Base-by-base conservation (phyloP, 2,888 invertebrate genomes). In the Heteromurus nitidus region DNA sequence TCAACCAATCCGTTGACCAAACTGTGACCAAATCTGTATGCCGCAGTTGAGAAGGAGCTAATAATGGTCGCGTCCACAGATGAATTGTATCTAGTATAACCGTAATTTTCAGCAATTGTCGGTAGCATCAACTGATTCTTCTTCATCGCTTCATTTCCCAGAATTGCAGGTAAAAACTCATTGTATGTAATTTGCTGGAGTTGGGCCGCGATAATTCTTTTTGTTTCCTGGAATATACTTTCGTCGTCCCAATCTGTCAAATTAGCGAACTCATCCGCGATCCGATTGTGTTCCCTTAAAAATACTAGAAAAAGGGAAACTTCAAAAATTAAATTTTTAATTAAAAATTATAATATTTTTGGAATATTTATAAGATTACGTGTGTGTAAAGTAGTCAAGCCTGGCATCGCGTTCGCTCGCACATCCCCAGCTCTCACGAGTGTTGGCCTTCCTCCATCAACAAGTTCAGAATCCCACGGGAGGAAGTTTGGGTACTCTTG, bases 261-360 rank as follows among this genome's bases (percentile, higher is more conserved):
- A 1, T 89, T 88, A 0, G 90, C 87, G 28, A 96, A 88, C 2
- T 90, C 91, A 1, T 89, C 89, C 0, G 95, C 95, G 0, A 96
- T 88, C 0, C 95, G 92, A 89, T 96, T 96, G 89, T 96, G 96
- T 88, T 96, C 95, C n/a, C n/a, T n/a, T n/a, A n/a, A n/a, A n/a
- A n/a, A n/a, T n/a, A n/a, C n/a, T n/a, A n/a, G n/a, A n/a, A n/a
- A n/a, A n/a, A n/a, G n/a, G n/a, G n/a, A n/a, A n/a, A n/a, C n/a
- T n/a, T n/a, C n/a, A n/a, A n/a, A n/a, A n/a, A n/a, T n/a, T n/a
- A n/a, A n/a, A n/a, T n/a, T n/a, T n/a, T n/a, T n/a, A n/a, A n/a
- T n/a, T n/a, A n/a, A n/a, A n/a, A n/a, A n/a, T n/a, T n/a, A n/a
- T n/a, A n/a, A n/a, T n/a, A n/a, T n/a, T n/a, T n/a, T n/a, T n/a